Conservation (phyloP, 1,140 invertebrate genomes). For the Saccostrea cuccullata region DNA sequence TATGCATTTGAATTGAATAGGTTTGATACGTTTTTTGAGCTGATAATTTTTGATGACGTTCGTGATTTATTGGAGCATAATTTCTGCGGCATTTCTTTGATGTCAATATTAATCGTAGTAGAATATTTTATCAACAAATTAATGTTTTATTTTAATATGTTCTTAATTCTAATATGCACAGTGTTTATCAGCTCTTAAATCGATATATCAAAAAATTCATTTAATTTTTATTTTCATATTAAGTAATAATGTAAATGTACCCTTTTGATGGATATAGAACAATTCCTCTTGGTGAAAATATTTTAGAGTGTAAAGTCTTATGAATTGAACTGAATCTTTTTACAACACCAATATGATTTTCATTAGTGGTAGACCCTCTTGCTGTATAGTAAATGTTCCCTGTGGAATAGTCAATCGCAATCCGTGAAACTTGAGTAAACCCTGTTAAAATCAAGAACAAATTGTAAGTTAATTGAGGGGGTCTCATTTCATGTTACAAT, state of each 20-base stretch:
- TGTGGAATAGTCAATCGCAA: neutral
- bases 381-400: constrained; percentile 1
- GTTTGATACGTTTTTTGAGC: no score
- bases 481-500: neutral
- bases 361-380: neutral
- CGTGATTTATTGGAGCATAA: no score
- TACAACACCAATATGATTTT: neutral
- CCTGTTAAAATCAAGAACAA: neutral
- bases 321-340: neutral
- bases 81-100: no score
- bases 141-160: no score
- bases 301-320: neutral
- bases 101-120: no score
- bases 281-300: neutral
- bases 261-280: neutral
- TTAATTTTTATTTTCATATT: no score
- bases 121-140: no score
- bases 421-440: neutral
- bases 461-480: neutral
- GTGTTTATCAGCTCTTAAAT: no score
- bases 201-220: no score
- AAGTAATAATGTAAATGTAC: neutral
- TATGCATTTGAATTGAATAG: no score
- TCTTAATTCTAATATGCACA: no score
- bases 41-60: no score